A percentile compares a stretch with the other conserved stretches of the same genome.
Conservation (phyloP, 2,888 invertebrate genomes). For the Latrodectus elegans region DNA sequence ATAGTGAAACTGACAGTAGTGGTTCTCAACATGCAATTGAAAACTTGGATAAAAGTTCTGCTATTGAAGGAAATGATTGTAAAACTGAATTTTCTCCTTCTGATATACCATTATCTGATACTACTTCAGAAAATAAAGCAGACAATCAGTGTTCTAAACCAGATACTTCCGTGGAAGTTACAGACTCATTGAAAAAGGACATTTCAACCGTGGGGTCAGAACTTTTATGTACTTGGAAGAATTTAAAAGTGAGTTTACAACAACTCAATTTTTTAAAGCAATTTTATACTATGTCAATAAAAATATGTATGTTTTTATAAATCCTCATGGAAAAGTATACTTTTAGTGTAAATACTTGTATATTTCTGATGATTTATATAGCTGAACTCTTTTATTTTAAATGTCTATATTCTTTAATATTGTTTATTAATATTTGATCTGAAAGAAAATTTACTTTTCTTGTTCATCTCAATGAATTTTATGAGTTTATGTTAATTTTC, state of each 20-base stretch:
- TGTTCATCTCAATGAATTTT: no score
- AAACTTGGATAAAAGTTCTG: conserved; percentile 24
- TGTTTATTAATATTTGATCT: no score
- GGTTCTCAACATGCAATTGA: conserved; percentile 45
- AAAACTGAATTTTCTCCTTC: conserved; percentile 20
- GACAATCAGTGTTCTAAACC: background rate
- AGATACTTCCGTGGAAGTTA: conserved; percentile 10
- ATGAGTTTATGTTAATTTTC: no score
- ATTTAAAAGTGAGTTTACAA: conserved; percentile 75
- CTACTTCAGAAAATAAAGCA: conserved; percentile 18
- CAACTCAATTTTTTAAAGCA: background rate
- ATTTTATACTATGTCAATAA: background rate
- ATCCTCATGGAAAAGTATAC: no score
- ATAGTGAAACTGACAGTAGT: conserved; percentile 61
- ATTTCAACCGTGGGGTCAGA: conserved; percentile 75
- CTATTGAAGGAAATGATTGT: conserved; percentile 14
- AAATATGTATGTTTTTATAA: no score
- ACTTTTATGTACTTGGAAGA: conserved; percentile 84
- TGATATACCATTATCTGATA: conserved; percentile 11
- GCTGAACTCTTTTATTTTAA: no score
- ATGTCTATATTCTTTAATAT: no score
- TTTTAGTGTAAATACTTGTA: no score
- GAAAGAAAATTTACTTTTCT: no score
- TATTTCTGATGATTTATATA: no score
- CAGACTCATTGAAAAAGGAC: conserved; percentile 6